Percentiles rank a stretch among this genome's conserved stretches.
phyloP scores from a whole-genome alignment of 2,113 vertebrate species.

The Corvus moneduloides region DNA sequence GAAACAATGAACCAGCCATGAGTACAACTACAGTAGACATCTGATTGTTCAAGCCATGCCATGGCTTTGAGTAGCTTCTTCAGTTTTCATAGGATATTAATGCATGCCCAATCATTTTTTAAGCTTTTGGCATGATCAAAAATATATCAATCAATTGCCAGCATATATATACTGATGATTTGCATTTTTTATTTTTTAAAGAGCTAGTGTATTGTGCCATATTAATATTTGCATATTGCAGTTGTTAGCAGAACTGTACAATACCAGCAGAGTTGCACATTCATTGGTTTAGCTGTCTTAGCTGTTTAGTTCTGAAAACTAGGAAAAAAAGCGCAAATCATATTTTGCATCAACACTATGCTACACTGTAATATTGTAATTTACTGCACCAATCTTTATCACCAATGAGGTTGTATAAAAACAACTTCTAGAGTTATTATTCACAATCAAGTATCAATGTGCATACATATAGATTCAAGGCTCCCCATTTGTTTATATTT shows the following conservation, averaged over 20 bases:
- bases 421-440: constrained; percentile 69
- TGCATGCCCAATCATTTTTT: constrained; percentile 55
- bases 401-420: constrained; percentile 73
- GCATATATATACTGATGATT: constrained; percentile 61
- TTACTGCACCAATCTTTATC: constrained; percentile 66
- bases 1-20: constrained; percentile 24
- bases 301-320: constrained; percentile 71
- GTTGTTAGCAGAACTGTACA: constrained; percentile 62
- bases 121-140: constrained; percentile 65
- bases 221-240: constrained; percentile 67
- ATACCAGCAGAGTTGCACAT: constrained; percentile 65
- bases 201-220: constrained; percentile 59
- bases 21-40: constrained; percentile 33
- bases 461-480: constrained; percentile 76
- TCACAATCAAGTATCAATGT: constrained; percentile 78
- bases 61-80: constrained; percentile 37
- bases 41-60: constrained; percentile 28
- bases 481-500: constrained; percentile 73
- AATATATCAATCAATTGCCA: constrained; percentile 44
- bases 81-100: constrained; percentile 38
- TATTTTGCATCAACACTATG: constrained; percentile 67
- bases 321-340: constrained; percentile 57
- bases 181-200: constrained; percentile 49
- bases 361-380: constrained; percentile 63
- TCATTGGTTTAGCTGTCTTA: constrained; percentile 71